Conservation (phyloP, 2,113 vertebrate species). For the Platichthys flesus region DNA sequence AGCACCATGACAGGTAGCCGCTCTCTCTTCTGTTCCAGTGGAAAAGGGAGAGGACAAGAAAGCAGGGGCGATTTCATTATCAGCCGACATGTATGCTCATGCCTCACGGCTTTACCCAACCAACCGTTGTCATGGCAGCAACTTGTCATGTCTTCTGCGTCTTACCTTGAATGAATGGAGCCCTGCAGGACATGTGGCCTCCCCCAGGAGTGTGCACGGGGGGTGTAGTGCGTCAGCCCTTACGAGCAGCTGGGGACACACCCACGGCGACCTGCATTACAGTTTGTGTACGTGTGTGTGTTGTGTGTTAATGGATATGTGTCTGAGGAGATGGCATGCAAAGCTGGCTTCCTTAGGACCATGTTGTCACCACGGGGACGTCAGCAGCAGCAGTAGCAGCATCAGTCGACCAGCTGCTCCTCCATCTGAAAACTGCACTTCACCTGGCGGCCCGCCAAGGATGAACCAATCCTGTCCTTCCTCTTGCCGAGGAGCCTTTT, state of each 20-base stretch:
- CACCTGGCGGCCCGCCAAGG: background rate
- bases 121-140: conserved; percentile 81
- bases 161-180: conserved; percentile 81
- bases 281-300: conserved; percentile 35
- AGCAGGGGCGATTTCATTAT: conserved; percentile 67
- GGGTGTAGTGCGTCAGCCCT: conserved; percentile 72
- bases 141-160: conserved; percentile 74
- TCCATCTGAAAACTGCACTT: conserved; percentile 33
- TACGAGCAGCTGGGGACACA: conserved; percentile 67
- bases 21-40: conserved; percentile 23
- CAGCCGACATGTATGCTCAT: conserved; percentile 66
- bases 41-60: conserved; percentile 46
- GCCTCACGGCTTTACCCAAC: conserved; percentile 61
- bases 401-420: conserved; percentile 43
- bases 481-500: background rate
- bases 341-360: conserved; percentile 50
- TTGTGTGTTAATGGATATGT: conserved; percentile 39
- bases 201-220: conserved; percentile 23
- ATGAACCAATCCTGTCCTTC: background rate
- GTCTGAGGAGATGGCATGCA: conserved; percentile 45
- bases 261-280: conserved; percentile 66
- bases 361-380: conserved; percentile 49
- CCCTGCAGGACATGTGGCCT: conserved; percentile 66
- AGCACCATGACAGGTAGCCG: background rate
- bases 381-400: conserved; percentile 42